phyloP scores from a whole-genome alignment of 1,140 invertebrate species.

The Onthophagus taurus region DNA sequence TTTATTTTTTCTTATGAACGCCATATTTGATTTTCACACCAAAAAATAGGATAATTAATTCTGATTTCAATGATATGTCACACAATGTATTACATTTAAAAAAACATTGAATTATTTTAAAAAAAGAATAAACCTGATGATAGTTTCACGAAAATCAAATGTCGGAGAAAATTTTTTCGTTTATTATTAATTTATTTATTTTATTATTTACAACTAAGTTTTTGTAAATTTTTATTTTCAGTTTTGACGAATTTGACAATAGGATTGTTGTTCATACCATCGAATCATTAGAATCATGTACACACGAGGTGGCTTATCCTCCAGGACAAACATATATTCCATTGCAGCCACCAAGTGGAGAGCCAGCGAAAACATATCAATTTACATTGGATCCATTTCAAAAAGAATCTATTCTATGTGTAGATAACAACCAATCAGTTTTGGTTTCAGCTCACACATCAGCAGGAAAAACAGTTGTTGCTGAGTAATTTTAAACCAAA shows the following conservation, averaged over 20 bases:
- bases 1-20: too few relatives aligned
- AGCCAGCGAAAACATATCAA: constrained; percentile 86
- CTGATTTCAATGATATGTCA: too few relatives aligned
- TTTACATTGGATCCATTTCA: constrained; percentile 98
- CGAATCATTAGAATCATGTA: constrained; percentile 81
- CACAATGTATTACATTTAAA: too few relatives aligned
- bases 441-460: constrained; percentile 98
- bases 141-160: too few relatives aligned
- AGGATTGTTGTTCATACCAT: constrained; percentile 78
- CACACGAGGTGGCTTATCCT: constrained; percentile 88
- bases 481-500: constrained; percentile 91
- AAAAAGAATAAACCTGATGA: too few relatives aligned
- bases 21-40: too few relatives aligned
- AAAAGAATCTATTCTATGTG: constrained; percentile 92
- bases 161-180: too few relatives aligned
- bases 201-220: too few relatives aligned
- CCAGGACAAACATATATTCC: constrained; percentile 75
- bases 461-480: constrained; percentile 99
- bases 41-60: too few relatives aligned
- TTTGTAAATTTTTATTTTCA: constrained; percentile 30
- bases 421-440: constrained; percentile 97
- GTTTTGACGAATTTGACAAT: constrained; percentile 49
- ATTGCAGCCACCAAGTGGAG: constrained; percentile 45
- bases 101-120: too few relatives aligned
- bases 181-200: too few relatives aligned